phyloP scores from a whole-genome alignment of 2,113 vertebrate genomes.

The Glaucidium brasilianum region DNA sequence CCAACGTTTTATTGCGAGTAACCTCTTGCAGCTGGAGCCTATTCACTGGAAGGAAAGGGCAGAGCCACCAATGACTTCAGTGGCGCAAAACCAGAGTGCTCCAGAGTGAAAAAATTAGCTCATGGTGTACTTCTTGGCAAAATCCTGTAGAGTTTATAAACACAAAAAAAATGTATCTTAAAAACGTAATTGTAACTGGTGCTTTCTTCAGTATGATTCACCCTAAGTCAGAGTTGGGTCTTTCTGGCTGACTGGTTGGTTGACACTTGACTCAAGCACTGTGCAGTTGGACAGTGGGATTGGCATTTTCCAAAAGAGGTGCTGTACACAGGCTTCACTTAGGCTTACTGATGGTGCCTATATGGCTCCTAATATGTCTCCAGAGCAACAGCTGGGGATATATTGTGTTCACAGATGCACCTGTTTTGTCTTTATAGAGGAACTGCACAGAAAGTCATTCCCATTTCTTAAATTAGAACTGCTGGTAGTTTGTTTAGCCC shows the following conservation, averaged over 20 bases:
- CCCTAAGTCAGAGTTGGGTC: not conserved
- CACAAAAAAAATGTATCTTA: not conserved
- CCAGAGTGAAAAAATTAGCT: not conserved
- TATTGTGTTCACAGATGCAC: not conserved
- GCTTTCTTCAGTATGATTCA: not conserved
- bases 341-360: rapidly evolving
- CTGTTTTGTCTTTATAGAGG: not conserved
- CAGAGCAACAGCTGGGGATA: not conserved
- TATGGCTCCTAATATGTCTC: not conserved
- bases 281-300: not conserved
- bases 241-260: not conserved
- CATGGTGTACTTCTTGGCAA: not conserved
- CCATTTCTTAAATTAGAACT: not conserved
- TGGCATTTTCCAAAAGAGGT: rapidly evolving
- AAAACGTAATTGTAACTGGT: not conserved
- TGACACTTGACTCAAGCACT: not conserved
- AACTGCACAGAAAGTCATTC: not conserved
- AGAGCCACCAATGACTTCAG: not conserved
- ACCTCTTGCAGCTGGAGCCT: not conserved
- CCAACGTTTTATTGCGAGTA: not conserved
- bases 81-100: not conserved
- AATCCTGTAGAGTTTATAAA: not conserved
- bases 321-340: not conserved
- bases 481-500: not conserved
- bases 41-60: not conserved